Base-by-base conservation (phyloP, 2,888 invertebrate species). In the Eretmocerus hayati region DNA sequence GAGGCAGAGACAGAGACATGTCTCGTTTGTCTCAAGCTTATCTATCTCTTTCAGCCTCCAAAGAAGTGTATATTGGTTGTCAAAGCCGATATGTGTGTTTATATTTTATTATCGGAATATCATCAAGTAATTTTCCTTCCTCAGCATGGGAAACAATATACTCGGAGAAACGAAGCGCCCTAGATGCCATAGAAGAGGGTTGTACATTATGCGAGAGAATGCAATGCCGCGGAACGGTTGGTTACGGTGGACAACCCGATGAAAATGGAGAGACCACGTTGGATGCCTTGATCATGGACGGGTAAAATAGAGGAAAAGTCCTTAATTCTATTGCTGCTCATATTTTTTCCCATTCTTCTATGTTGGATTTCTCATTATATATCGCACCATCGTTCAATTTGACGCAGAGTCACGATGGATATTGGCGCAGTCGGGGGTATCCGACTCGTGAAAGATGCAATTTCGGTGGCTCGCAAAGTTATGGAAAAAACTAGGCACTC, bases 271-370 rank as follows among this genome's bases (percentile, higher is more conserved):
- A 97, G 74, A 94, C 94, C 0, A 94, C 96, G 2, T 75, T 99
- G 22, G 99, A 99, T 75, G 95, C 97, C 3, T 80, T 99, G 75
- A 84, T 99, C 30, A 95, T 99, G 87, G 95, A 99, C 75, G 97
- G 97, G 91, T 92, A 76, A 61, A 33, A 16, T n/a, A 26, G 26
- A 6, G 26, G 11, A 26, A 9, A 6, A 26, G 26, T 11, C 26
- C 26, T 26, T 26, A 26, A 9, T 9, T 11, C 26, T 26, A 26
- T 26, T 11, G 11, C 11, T 11, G n/a, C n/a, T n/a, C n/a, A n/a
- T n/a, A n/a, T n/a, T n/a, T n/a, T n/a, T n/a, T n/a, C n/a, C n/a
- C n/a, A n/a, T n/a, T n/a, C n/a, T n/a, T n/a, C n/a, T n/a, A n/a
- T n/a, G n/a, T n/a, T n/a, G n/a, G n/a, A n/a, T n/a, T n/a, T n/a